Conservation (phyloP, 1,140 invertebrate species). For the Triops cancriformis region DNA sequence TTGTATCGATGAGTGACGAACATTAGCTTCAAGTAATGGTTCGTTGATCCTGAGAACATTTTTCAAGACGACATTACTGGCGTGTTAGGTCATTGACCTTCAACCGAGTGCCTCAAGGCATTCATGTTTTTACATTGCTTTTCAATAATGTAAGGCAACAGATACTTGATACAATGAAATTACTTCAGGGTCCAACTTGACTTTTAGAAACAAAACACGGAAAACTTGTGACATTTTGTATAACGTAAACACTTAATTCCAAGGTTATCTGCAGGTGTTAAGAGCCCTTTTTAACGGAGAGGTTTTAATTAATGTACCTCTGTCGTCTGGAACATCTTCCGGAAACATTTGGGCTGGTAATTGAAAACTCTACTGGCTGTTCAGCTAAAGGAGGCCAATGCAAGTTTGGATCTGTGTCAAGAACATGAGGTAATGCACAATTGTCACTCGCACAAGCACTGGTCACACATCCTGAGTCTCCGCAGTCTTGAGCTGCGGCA, state of each 20-base stretch:
- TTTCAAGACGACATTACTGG: not conserved
- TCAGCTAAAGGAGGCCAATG: not conserved
- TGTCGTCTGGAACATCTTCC: not conserved
- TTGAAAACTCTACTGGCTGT: slow-evolving; percentile 10
- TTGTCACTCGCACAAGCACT: not conserved
- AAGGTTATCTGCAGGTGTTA: not conserved
- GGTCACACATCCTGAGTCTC: not conserved
- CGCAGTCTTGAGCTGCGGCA: not conserved
- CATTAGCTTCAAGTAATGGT: not conserved
- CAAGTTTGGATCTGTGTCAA: not conserved
- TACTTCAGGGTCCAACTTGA: not conserved
- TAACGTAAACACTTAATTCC: not conserved
- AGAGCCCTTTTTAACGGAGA: not conserved
- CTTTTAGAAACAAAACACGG: not conserved
- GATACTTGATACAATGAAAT: too few relatives aligned
- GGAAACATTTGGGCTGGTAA: not conserved
- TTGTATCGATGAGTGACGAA: too few relatives aligned
- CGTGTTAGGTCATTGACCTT: not conserved
- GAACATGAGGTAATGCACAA: not conserved
- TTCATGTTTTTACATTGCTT: not conserved
- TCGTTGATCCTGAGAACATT: not conserved
- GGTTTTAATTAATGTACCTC: not conserved
- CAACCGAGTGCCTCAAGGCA: not conserved
- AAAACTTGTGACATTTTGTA: not conserved
- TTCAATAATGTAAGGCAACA: not conserved